These are phyloP conservation scores for Galeruca laticollis DNA, from an alignment of 2,888 invertebrate genomes.

Conservation along the genomic window DNA sequence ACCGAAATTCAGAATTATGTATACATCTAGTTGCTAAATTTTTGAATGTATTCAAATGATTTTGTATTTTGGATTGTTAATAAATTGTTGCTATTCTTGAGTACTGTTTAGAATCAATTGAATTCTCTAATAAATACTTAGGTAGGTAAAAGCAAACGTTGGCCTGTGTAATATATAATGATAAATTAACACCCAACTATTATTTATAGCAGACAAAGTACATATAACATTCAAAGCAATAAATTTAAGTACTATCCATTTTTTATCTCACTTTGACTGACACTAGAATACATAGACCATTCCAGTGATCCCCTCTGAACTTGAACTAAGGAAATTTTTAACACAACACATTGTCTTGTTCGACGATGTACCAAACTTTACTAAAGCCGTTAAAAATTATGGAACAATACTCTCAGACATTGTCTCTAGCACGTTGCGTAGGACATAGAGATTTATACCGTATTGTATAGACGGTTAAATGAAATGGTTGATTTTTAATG, in stretches of 20 bases:
- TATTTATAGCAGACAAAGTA: background rate
- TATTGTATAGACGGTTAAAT: conserved; percentile 30
- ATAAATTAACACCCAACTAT: too few species aligned
- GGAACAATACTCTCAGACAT: conserved; percentile 31
- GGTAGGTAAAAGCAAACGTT: too few species aligned
- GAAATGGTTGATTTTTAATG: conserved; percentile 7
- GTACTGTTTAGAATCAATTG: too few species aligned
- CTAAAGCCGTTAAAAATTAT: conserved; percentile 29
- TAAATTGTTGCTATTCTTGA: too few species aligned
- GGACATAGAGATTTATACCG: conserved; percentile 35
- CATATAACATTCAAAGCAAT: background rate
- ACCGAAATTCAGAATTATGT: too few species aligned
- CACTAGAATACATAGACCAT: conserved; percentile 14
- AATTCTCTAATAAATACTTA: too few species aligned
- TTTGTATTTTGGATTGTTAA: too few species aligned
- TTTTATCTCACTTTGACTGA: conserved; percentile 2
- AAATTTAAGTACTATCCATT: background rate
- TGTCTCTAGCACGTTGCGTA: conserved; percentile 28
- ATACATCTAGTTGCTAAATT: too few species aligned
- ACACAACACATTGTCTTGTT: conserved; percentile 26
- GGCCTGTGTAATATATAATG: too few species aligned
- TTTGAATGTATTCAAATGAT: too few species aligned
- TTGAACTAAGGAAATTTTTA: background rate
- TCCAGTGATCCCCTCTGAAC: conserved; percentile 8
- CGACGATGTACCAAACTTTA: conserved; percentile 28